phyloP scores from a whole-genome alignment of 2,113 vertebrate genomes.

The Brachyistius frenatus region DNA sequence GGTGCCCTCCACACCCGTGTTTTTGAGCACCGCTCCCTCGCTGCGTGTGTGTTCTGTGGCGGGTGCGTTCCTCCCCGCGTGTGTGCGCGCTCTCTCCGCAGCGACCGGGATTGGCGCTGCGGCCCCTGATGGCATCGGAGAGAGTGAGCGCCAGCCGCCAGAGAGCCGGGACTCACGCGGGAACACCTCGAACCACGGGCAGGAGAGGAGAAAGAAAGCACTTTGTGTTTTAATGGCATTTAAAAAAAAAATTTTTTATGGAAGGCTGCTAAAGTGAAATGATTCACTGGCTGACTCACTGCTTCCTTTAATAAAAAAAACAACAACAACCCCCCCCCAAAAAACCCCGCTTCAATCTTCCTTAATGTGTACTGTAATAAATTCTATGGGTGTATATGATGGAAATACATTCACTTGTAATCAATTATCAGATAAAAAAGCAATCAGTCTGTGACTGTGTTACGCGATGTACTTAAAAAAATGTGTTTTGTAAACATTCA shows the following conservation, averaged over 20 bases:
- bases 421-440: too few relatives aligned
- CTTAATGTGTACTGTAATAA: background rate
- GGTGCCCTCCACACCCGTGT: constrained; percentile 60
- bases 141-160: constrained; percentile 36
- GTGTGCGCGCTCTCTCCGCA: constrained; percentile 66
- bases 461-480: too few relatives aligned
- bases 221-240: constrained; percentile 14
- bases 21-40: constrained; percentile 31
- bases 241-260: too few relatives aligned
- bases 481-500: too few relatives aligned
- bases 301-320: constrained; percentile 13
- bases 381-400: constrained; percentile 1
- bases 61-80: constrained; percentile 49
- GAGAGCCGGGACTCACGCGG: constrained; percentile 31
- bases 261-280: background rate
- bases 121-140: constrained; percentile 65
- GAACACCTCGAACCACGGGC: constrained; percentile 37
- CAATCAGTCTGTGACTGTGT: too few relatives aligned
- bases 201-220: background rate
- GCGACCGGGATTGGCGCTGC: constrained; percentile 55
- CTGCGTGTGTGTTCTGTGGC: background rate
- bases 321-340: too few relatives aligned
- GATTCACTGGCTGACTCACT: constrained; percentile 22
- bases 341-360: constrained; percentile 10
- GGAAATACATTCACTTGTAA: background rate